phyloP scores from a whole-genome alignment of 2,113 vertebrate genomes.

The Osmerus mordax region DNA sequence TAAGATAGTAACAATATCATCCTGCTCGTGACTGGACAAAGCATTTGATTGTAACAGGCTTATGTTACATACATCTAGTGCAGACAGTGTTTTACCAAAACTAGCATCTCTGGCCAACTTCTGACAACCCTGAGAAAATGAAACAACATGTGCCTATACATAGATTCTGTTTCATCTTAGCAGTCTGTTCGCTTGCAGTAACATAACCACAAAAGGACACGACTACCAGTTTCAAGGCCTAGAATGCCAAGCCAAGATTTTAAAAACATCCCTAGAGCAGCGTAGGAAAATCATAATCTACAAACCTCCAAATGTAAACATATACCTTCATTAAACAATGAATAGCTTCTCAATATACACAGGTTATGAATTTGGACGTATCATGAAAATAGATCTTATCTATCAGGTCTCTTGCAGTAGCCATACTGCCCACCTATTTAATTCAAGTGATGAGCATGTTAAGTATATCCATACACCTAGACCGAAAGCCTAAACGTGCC shows the following conservation, averaged over 20 bases:
- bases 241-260: constrained; percentile 9
- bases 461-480: neutral
- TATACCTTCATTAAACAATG: constrained; percentile 31
- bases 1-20: constrained; percentile 22
- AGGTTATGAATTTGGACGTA: neutral
- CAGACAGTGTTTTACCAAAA: constrained; percentile 30
- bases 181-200: neutral
- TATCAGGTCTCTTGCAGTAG: neutral
- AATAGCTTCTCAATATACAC: constrained; percentile 23
- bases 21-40: neutral
- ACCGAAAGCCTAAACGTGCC: neutral
- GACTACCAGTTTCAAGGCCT: neutral
- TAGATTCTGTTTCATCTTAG: neutral
- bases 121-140: constrained; percentile 30
- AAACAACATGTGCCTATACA: constrained; percentile 17
- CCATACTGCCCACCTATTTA: constrained; percentile 1
- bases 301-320: constrained; percentile 54
- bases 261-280: constrained; percentile 29
- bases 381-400: neutral
- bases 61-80: neutral
- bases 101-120: neutral
- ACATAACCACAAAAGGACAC: neutral
- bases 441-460: constrained; percentile 6
- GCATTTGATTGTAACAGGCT: constrained; percentile 14
- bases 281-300: constrained; percentile 30